These are phyloP conservation scores for Villa cingulata DNA, from an alignment of 2,888 invertebrate species.

Conservation along the genomic window DNA sequence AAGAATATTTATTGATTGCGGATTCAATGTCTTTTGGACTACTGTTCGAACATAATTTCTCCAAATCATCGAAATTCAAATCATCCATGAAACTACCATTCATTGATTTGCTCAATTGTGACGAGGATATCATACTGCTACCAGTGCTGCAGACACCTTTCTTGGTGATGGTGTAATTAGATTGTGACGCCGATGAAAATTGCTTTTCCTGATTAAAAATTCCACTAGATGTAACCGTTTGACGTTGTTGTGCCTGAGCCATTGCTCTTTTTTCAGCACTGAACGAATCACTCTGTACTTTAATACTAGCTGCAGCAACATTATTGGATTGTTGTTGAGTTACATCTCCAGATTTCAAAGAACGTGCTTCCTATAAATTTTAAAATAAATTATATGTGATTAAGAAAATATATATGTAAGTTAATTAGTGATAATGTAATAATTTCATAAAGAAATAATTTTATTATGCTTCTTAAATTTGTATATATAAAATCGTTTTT, in stretches of 20 bases:
- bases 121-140: slow-evolving; percentile 41
- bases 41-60: slow-evolving; percentile 57
- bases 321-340: slow-evolving; percentile 77
- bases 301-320: slow-evolving; percentile 69
- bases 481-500: too few relatives aligned
- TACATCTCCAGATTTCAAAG: slow-evolving; percentile 68
- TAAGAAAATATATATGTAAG: background rate
- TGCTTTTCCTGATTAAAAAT: slow-evolving; percentile 65
- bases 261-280: slow-evolving; percentile 67
- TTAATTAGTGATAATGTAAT: too few relatives aligned
- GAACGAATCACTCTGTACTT: slow-evolving; percentile 73
- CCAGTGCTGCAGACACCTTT: slow-evolving; percentile 56
- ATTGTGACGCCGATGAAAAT: slow-evolving; percentile 57
- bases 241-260: slow-evolving; percentile 62
- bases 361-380: slow-evolving; percentile 62
- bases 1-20: slow-evolving; percentile 69
- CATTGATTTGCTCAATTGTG: slow-evolving; percentile 49
- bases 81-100: slow-evolving; percentile 52
- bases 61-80: slow-evolving; percentile 70
- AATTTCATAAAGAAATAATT: too few relatives aligned
- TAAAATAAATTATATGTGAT: background rate
- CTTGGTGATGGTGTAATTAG: slow-evolving; percentile 64
- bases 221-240: slow-evolving; percentile 58
- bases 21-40: slow-evolving; percentile 65
- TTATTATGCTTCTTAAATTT: too few relatives aligned